Conservation (phyloP, 2,888 invertebrate species). For the Aradus depressus region DNA sequence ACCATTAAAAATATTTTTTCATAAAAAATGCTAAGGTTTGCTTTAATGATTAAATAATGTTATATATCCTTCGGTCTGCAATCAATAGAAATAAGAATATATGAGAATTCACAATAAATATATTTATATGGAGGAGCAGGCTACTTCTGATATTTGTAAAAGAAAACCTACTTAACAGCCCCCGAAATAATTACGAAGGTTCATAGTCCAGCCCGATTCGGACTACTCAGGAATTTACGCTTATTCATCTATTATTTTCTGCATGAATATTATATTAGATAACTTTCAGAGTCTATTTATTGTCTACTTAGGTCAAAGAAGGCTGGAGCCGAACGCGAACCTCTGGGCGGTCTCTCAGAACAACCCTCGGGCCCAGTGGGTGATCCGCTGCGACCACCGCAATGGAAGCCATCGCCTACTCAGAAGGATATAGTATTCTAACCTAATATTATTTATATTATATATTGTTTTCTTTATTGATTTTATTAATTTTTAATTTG, state of each 20-base stretch:
- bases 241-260: neutral
- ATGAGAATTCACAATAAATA: too few relatives aligned
- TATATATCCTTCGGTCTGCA: too few relatives aligned
- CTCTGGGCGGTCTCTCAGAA: constrained; percentile 35
- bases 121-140: too few relatives aligned
- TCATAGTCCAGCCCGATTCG: neutral
- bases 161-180: too few relatives aligned
- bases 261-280: neutral
- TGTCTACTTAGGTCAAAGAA: constrained; percentile 33
- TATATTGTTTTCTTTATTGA: neutral
- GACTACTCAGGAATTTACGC: neutral
- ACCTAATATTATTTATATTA: neutral
- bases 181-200: neutral
- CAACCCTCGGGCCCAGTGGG: constrained; percentile 36
- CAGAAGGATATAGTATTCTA: constrained; percentile 7
- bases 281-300: neutral
- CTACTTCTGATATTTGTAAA: too few relatives aligned
- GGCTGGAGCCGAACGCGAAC: constrained; percentile 34
- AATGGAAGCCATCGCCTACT: constrained; percentile 31
- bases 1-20: too few relatives aligned
- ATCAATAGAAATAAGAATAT: too few relatives aligned
- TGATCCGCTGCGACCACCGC: constrained; percentile 35
- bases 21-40: too few relatives aligned
- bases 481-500: neutral
- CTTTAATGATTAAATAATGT: too few relatives aligned